Evolutionary conservation across 2,888 invertebrate genomes (phyloP).

Genomic region (Drosophila leonis): DNA sequence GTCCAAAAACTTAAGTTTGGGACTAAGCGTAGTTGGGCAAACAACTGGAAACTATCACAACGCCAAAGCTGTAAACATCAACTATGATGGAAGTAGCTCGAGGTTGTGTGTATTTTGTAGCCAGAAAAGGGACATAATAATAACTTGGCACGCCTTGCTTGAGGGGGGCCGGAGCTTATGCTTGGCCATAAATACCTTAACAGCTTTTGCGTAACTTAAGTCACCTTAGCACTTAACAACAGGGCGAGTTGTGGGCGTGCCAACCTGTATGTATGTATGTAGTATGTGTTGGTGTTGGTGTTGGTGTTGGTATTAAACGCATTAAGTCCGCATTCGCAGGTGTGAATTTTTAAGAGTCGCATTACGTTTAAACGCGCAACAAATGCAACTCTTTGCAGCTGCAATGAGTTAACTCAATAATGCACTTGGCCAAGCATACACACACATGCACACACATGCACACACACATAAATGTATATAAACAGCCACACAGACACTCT

Average conservation of each 20-base stretch:
- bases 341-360: conserved; percentile 57
- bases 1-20: background rate
- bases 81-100: conserved; percentile 17
- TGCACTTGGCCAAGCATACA: conserved; percentile 62
- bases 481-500: conserved; percentile 13
- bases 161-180: conserved; percentile 27
- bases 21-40: conserved; percentile 17
- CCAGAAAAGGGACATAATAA: conserved; percentile 47
- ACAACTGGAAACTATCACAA: conserved; percentile 39
- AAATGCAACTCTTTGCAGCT: conserved; percentile 63
- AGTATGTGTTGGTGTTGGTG: no score
- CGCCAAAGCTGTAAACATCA: conserved; percentile 41
- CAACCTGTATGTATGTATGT: background rate
- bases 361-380: conserved; percentile 66
- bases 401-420: conserved; percentile 75
- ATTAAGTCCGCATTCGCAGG: conserved; percentile 66
- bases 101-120: conserved; percentile 15
- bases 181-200: conserved; percentile 75
- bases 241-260: conserved; percentile 1
- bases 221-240: conserved; percentile 70
- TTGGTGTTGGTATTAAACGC: conserved; percentile 49
- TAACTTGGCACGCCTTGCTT: conserved; percentile 41
- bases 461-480: no score
- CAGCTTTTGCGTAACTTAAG: conserved; percentile 76
- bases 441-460: conserved; percentile 7